Base-by-base conservation (phyloP, 2,888 invertebrate species). In the Tortrix viridana region DNA sequence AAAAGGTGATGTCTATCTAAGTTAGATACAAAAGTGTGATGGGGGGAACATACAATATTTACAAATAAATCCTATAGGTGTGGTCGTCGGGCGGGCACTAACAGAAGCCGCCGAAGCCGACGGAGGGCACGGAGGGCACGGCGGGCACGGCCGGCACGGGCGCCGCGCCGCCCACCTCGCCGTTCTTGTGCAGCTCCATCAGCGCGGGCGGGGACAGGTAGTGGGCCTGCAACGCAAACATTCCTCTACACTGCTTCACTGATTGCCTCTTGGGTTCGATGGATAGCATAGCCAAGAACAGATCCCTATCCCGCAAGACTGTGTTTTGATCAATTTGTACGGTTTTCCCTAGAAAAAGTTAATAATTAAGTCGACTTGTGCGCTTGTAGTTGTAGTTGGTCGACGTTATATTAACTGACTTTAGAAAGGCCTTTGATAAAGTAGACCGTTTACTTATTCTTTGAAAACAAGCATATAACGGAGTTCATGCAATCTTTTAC, bases 31-130 rank as follows among this genome's bases (percentile, higher is more conserved):
- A 55, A 49, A 63, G 71, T 81, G 82, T 79, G 85, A 86, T 83
- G 84, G 77, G 81, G 79, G 71, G 84, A 86, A 87, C 85, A 82
- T 87, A 87, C 88, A 88, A 88, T 89, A 89, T 89, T 88, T 89
- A 89, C 89, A 89, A 87, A 88, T 84, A 86, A 86, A 86, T 32
- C 3, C 77, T n/a, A n/a, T 9, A n/a, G 41, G 9, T 5, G 23
- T 1, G n/a, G n/a, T n/a, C n/a, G 43, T n/a, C 20, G 23, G 18
- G 20, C 12, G 41, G 19, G 44, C 76, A 80, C 89, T 92, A 92
- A 80, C 92, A 92, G 86, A 89, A 92, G 69, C 89, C 88, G 70
- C 89, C 88, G 84, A 92, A 92, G 79, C 92, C 92, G 68, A 90
- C 92, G 70, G 88, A 86, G 65, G 90, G 89, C 77, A 90, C 90